Base-by-base conservation (phyloP, 2,888 invertebrate genomes). In the Leptopterna dolabrata region DNA sequence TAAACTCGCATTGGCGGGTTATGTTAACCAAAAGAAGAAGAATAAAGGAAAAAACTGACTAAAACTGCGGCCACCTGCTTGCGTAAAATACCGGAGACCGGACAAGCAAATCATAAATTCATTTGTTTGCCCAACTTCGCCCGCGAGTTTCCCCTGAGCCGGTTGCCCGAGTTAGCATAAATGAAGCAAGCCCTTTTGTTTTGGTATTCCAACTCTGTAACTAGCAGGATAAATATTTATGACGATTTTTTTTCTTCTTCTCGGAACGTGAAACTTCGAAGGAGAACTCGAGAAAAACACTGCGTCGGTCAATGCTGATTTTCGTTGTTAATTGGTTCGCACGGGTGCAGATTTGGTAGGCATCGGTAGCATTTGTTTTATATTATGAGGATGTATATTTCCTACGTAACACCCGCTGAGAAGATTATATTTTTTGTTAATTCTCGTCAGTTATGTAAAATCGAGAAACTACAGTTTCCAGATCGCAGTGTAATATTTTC, bases 131-230 rank as follows among this genome's bases (percentile, higher is more conserved):
- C 73, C 41, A 36, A 36, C 55, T 76, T 63, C 29, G 73, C 36
- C 19, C 19, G 36, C 29, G 36, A 7, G 63, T 24, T 63, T 63
- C 63, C 63, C 63, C 63, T 24, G 1, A 63, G 19, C 24, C 63
- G 24, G 63, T 19, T 24, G 63, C 24, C 13, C 9, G 73, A 76
- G 30, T 36, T 76, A 76, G 41, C 73, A 76, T 76, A 76, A 30
- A 76, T 76, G 73, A 76, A 76, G 73, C 30, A 76, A 63, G 73
- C 63, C 73, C 73, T 41, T 76, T 76, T 76, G 73, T 76, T 76
- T 76, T 41, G 73, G 73, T 76, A 41, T 76, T 76, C 73, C 73
- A n/a, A 9, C 41, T n/a, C 73, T 16, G 73, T 41, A 76, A n/a
- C n/a, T 63, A 24, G 24, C 73, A 27, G 73, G 73, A 76, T 76